Conservation (phyloP, 2,888 invertebrate genomes). For the Drosophila anomelani region DNA sequence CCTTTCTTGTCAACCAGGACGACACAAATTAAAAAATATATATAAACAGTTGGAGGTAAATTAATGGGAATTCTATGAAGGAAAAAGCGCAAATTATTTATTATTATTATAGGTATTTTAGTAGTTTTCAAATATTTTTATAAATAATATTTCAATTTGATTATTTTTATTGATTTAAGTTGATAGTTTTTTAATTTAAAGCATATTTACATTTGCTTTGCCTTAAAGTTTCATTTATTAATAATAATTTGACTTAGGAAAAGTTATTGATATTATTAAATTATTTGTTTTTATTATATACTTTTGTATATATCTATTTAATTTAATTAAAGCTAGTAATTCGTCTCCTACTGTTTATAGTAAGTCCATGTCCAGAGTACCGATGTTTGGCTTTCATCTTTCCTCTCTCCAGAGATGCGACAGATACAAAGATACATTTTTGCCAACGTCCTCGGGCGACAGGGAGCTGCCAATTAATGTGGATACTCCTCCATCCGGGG, state of each 20-base stretch:
- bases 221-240: too few relatives aligned
- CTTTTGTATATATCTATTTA: too few relatives aligned
- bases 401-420: slow-evolving; percentile 8
- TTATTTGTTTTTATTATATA: background rate
- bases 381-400: slow-evolving; percentile 29
- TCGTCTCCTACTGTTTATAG: background rate
- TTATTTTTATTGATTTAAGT: background rate
- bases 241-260: background rate
- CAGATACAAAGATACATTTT: slow-evolving; percentile 18
- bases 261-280: background rate
- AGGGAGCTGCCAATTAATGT: slow-evolving; percentile 52
- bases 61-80: background rate
- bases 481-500: slow-evolving; percentile 34
- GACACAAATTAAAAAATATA: slow-evolving; percentile 46
- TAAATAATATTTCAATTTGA: too few relatives aligned
- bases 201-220: background rate
- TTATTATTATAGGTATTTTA: background rate
- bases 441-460: slow-evolving; percentile 19
- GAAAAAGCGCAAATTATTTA: background rate
- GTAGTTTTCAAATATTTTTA: background rate
- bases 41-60: background rate
- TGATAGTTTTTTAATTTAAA: background rate
- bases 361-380: slow-evolving; percentile 10
- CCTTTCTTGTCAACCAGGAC: slow-evolving; percentile 35
- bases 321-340: background rate